Evolutionary conservation across 2,888 invertebrate species (phyloP), one percentile per base, ranked within the genome.

Genomic region (Hesperia comma): DNA sequence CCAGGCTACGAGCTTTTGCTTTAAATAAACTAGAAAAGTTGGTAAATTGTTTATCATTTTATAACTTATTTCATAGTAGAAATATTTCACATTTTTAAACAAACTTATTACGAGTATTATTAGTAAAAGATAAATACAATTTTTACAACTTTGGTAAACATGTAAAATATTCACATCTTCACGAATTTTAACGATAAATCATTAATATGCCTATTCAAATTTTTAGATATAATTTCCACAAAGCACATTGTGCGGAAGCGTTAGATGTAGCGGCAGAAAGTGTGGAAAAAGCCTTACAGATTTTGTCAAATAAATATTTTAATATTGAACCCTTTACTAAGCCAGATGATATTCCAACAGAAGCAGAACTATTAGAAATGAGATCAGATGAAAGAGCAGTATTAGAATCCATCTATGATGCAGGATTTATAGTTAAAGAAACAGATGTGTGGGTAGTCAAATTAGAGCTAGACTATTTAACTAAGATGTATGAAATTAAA

Each of bases 331-430:
- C 88, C 37, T 75, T 86, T 72, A 77, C 84, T 0, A 85, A 83
- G 71, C 85, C 86, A 2, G 84, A 90, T 55, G 84, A 91, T 71
- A 79, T 92, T 66, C 87, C 93, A 0, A 83, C 93, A 5, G 83
- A 86, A 70, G 77, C 89, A 3, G 95, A 95, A 75, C 78, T 96
- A 49, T 71, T 94, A 33, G 95, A 96, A 81, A 95, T 95, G 87
- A 93, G 95, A 69, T 86, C 85, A 10, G 97, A 97, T 66, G 97
- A 97, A 78, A 95, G 95, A 82, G 94, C 95, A 70, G 96, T 95
- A 0, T 84, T 97, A 40, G 94, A 96, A 84, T 96, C 96, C 15
- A 97, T 97, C 71, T 97, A 96, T 76, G 96, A 96, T 68, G 87
- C 93, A 37, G 92, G 93, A 37, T 97, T 96, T 80, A 92, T 90